Conservation (phyloP, 2,888 invertebrate species). For the Drosophila mayaguana region DNA sequence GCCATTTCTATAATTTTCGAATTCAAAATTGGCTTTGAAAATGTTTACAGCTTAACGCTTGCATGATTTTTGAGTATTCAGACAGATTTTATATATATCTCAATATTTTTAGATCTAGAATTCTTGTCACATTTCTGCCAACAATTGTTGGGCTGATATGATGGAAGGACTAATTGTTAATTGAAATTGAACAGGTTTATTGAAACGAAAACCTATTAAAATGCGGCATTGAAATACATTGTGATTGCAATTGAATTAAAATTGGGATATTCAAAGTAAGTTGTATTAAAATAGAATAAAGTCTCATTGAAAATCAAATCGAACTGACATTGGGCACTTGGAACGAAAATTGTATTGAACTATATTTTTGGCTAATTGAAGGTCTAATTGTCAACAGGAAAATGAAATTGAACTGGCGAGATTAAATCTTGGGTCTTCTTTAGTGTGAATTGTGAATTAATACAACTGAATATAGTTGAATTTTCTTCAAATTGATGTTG, state of each 20-base stretch:
- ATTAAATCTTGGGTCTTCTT: too few species aligned
- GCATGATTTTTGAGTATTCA: slow-evolving; percentile 30
- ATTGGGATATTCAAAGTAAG: neutral
- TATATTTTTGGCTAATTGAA: slow-evolving; percentile 5
- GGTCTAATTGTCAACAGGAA: neutral
- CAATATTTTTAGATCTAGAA: slow-evolving; percentile 33
- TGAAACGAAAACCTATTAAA: neutral
- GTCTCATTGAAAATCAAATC: neutral
- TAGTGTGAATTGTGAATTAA: too few species aligned
- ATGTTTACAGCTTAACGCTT: slow-evolving; percentile 63
- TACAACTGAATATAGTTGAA: neutral
- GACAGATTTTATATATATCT: slow-evolving; percentile 4
- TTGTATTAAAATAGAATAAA: neutral
- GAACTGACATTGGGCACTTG: neutral
- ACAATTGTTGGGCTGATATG: slow-evolving; percentile 14
- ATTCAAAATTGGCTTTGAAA: slow-evolving; percentile 42
- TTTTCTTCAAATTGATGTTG: neutral
- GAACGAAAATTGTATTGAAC: neutral
- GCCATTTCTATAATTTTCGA: slow-evolving; percentile 4
- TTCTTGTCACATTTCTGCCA: slow-evolving; percentile 55
- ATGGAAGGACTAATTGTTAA: neutral
- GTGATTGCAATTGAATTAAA: neutral
- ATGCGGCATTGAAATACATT: neutral
- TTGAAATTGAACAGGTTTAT: slow-evolving; percentile 1
- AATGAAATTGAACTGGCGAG: too few species aligned